A percentile compares a stretch with the other conserved stretches of the same genome.
Conservation (phyloP, 2,113 vertebrate genomes). For the Scophthalmus maximus region DNA sequence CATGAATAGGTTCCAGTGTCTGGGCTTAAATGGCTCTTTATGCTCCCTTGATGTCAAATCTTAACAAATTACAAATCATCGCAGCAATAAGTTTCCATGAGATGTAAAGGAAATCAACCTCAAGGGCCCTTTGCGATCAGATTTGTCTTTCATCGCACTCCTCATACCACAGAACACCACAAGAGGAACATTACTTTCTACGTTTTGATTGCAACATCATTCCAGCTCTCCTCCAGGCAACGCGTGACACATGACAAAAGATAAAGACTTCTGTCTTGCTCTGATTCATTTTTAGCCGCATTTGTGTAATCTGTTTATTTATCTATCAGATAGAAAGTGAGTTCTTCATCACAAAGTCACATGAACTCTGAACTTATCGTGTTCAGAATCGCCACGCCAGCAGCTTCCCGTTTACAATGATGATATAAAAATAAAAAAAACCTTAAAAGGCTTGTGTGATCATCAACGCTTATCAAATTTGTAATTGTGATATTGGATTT, state of each 20-base stretch:
- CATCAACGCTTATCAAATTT: slow-evolving; percentile 35
- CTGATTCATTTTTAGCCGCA: neutral
- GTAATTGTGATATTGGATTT: slow-evolving; percentile 22
- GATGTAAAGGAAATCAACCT: slow-evolving; percentile 39
- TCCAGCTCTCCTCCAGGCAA: slow-evolving; percentile 31
- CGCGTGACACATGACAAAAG: slow-evolving; percentile 15
- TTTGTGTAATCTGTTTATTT: slow-evolving; percentile 61
- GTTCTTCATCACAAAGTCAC: slow-evolving; percentile 35
- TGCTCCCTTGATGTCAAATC: slow-evolving; percentile 9
- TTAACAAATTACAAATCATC: slow-evolving; percentile 33
- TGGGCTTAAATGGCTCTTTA: neutral
- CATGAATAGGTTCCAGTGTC: slow-evolving; percentile 15
- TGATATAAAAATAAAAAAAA: neutral
- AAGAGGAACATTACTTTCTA: slow-evolving; percentile 36
- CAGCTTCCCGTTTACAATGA: neutral
- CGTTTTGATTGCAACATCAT: slow-evolving; percentile 42
- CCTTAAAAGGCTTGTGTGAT: neutral
- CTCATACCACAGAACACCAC: slow-evolving; percentile 25
- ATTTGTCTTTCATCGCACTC: slow-evolving; percentile 16
- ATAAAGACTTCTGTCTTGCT: slow-evolving; percentile 51
- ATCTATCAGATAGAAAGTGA: slow-evolving; percentile 33
- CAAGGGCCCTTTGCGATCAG: slow-evolving; percentile 43
- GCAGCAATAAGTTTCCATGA: slow-evolving; percentile 32
- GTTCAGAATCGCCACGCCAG: slow-evolving; percentile 18
- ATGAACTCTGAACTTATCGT: slow-evolving; percentile 54